Evolutionary conservation across 2,113 vertebrate species (phyloP).

Genomic region (Oreotrochilus melanogaster): DNA sequence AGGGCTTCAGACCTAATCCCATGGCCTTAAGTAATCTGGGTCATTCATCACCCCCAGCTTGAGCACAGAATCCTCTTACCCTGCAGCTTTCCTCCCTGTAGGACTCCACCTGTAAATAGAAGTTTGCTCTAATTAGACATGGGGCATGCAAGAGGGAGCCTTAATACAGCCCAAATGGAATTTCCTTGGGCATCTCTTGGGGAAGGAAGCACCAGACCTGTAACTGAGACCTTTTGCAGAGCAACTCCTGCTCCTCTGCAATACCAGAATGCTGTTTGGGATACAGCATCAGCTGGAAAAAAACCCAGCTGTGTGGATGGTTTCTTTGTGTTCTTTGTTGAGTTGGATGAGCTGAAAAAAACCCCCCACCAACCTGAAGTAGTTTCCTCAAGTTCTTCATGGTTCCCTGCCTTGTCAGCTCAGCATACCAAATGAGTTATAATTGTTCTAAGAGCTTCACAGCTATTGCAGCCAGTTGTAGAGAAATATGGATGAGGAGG

Average conservation of each 20-base stretch:
- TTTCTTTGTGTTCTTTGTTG: not conserved
- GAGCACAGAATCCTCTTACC: slow-evolving; percentile 28
- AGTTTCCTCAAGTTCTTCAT: not conserved
- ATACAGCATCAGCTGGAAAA: not conserved
- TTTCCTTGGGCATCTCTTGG: rapidly evolving
- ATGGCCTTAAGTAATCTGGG: not conserved
- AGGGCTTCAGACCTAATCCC: not conserved
- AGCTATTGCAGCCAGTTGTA: not conserved
- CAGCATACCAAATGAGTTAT: rapidly evolving
- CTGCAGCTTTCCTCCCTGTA: not conserved
- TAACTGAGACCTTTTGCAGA: not conserved
- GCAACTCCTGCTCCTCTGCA: not conserved
- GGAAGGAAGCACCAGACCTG: not conserved
- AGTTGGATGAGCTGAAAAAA: not conserved
- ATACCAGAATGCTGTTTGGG: rapidly evolving
- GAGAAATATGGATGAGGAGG: rapidly evolving
- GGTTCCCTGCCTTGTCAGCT: not conserved
- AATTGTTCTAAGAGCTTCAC: not conserved
- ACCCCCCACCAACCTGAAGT: not conserved
- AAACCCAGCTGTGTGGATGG: not conserved
- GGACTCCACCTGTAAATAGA: slow-evolving; percentile 36
- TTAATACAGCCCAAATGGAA: not conserved
- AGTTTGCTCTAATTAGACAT: not conserved
- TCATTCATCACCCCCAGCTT: not conserved
- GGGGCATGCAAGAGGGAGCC: not conserved